These are phyloP conservation scores for Enoplosus armatus DNA, from an alignment of 2,797 vertebrate genomes.

Conservation along the genomic window DNA sequence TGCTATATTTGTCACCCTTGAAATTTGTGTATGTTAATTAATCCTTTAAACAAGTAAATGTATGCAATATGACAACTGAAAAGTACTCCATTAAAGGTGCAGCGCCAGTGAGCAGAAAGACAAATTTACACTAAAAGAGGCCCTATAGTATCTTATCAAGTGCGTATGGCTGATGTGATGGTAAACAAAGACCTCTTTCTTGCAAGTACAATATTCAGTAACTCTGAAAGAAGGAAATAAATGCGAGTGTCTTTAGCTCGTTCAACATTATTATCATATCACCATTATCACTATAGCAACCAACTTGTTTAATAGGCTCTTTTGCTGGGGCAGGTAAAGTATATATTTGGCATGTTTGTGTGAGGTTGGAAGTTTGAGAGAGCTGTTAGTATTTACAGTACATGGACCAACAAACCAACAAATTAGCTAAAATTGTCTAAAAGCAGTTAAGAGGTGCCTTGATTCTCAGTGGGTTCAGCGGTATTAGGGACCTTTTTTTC, in stretches of 20 bases:
- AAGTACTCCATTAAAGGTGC: neutral
- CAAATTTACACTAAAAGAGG: neutral
- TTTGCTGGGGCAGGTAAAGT: neutral
- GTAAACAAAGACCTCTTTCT: neutral
- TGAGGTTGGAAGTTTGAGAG: neutral
- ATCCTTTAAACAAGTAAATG: neutral
- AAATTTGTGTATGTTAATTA: slow-evolving; percentile 11
- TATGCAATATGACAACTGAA: neutral
- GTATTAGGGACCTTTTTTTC: neutral
- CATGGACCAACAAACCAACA: neutral
- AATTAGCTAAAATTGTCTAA: neutral
- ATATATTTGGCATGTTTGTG: neutral
- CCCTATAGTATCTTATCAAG: neutral
- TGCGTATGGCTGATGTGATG: neutral
- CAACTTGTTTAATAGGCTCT: neutral
- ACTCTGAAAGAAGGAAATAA: neutral
- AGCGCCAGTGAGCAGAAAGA: neutral
- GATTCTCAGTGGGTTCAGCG: neutral
- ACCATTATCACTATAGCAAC: neutral
- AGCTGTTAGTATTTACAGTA: neutral
- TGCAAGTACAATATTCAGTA: neutral
- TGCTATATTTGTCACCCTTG: neutral
- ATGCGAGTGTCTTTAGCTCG: neutral
- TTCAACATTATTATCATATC: slow-evolving; percentile 4
- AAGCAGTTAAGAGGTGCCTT: neutral